Evolutionary conservation across 2,888 invertebrate species (phyloP).

Genomic region (Campoplex capitator): DNA sequence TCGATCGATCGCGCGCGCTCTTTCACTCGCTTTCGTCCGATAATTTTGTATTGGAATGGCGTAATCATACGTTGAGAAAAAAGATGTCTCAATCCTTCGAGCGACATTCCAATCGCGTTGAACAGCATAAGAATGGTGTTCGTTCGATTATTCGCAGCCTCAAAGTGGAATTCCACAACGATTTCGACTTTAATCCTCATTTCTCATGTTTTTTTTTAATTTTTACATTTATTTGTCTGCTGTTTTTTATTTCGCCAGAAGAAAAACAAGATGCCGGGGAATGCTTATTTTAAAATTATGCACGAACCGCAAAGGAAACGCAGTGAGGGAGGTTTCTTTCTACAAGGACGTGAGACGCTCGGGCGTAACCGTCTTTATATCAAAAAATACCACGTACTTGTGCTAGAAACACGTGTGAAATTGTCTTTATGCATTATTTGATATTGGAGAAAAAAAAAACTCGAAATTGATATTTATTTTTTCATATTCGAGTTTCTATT

Average conservation of each 20-base stretch:
- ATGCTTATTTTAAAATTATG: not conserved
- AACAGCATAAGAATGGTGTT: slow-evolving; percentile 2
- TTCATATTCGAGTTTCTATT: too few species aligned
- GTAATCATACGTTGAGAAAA: slow-evolving; percentile 29
- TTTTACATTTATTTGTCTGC: not conserved
- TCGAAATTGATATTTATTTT: too few species aligned
- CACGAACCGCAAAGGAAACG: not conserved
- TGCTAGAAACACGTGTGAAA: not conserved
- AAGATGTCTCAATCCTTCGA: slow-evolving; percentile 31
- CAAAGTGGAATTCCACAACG: not conserved
- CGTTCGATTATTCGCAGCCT: not conserved
- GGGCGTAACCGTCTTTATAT: slow-evolving; percentile 1
- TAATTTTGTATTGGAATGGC: slow-evolving; percentile 37
- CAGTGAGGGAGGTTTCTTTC: not conserved
- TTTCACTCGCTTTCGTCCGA: slow-evolving; percentile 8
- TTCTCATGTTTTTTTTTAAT: not conserved
- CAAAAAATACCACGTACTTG: not conserved
- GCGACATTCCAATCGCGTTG: slow-evolving; percentile 50
- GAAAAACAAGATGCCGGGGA: not conserved
- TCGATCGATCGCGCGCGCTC: slow-evolving; percentile 25
- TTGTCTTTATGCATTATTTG: not conserved
- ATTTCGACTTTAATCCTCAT: not conserved
- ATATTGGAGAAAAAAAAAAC: not conserved
- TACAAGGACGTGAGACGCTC: slow-evolving; percentile 19
- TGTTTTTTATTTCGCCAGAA: not conserved